A percentile compares a stretch with the other conserved stretches of the same genome.
Conservation (phyloP, 2,797 vertebrate species). For the Cetoscarus ocellatus region DNA sequence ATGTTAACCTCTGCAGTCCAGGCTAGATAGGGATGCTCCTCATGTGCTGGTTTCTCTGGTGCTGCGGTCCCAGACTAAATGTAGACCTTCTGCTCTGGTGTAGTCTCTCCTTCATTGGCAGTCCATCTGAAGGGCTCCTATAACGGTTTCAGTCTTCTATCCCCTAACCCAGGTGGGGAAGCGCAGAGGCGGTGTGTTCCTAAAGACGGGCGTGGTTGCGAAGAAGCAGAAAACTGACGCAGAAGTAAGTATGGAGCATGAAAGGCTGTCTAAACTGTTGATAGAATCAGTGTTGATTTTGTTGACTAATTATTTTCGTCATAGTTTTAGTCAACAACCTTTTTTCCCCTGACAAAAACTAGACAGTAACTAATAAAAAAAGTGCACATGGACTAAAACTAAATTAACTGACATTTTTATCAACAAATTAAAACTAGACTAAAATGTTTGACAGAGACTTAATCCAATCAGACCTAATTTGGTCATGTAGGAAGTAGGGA, state of each 20-base stretch:
- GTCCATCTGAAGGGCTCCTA: conserved; percentile 85
- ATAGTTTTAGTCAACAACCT: no score
- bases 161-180: conserved; percentile 98
- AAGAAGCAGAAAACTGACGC: conserved; percentile 95
- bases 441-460: no score
- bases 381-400: no score
- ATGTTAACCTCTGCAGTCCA: conserved; percentile 21
- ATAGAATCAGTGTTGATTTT: no score
- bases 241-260: conserved; percentile 80
- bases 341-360: no score
- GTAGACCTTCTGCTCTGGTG: conserved; percentile 84
- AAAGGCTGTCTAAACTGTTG: no score
- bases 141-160: conserved; percentile 98
- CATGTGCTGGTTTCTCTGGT: conserved; percentile 63
- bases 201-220: conserved; percentile 97
- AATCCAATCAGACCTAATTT: no score
- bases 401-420: no score
- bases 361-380: no score
- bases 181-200: conserved; percentile 96
- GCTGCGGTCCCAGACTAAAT: conserved; percentile 70
- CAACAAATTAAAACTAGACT: no score
- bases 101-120: conserved; percentile 89
- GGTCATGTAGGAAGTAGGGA: no score
- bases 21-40: conserved; percentile 53
- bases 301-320: no score